Evolutionary conservation across 1,140 invertebrate species (phyloP), one percentile per base, ranked within the genome.

Genomic region (Drosophila grimshawi): DNA sequence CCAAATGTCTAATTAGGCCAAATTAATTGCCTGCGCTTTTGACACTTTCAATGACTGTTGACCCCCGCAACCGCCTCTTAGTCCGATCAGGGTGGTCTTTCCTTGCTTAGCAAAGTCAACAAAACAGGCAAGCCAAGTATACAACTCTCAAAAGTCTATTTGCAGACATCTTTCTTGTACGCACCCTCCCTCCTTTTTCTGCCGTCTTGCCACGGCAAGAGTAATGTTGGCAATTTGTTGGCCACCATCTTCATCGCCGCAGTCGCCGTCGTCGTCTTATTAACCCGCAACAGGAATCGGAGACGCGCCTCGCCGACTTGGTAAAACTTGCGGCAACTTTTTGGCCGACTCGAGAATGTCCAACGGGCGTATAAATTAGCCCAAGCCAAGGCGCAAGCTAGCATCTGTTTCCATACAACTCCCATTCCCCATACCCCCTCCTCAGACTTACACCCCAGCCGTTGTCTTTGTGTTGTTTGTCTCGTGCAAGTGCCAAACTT

Each of bases 351-450:
- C 80, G 66, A 82, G 79, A 88, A 80, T 88, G 83, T 89, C 83
- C 83, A 89, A 88, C 80, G 83, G 83, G 83, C 83, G 89, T 88
- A 88, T 88, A 88, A 88, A 88, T 88, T 88, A 89, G 83, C 80
- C 80, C 73, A 52, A 78, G 68, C 67, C 46, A 75, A 75, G 67
- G 71, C 72, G 59, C 65, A 30, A 37, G 41, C 56, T 30, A 77
- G 72, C 81, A 74, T 76, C 68, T 74, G 37, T 62, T 61, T 35
- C 33, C 30, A 19, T 19, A 19, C 19, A 1, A 19, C 19, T 32
- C 27, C 30, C 32, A 3, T 7, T 35, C 39, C 27, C 35, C 27
- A 29, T 5, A n/a, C 4, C 6, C 35, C 4, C 45, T 37, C 3
- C 48, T 27, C n/a, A n/a, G n/a, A 1, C 51, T 4, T n/a, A 32